Conservation (phyloP, 2,797 vertebrate species). For the Melopsittacus undulatus region DNA sequence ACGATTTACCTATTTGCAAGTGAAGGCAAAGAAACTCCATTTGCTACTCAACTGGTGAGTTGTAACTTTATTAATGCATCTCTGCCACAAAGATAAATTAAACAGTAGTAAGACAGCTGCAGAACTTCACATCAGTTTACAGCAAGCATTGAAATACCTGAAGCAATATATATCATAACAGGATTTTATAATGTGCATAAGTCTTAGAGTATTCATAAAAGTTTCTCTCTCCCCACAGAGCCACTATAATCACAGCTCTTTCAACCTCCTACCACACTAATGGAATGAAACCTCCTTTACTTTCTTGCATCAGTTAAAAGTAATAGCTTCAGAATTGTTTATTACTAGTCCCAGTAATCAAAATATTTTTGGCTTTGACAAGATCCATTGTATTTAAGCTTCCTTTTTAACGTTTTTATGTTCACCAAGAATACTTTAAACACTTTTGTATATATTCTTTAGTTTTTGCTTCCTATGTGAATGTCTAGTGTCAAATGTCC, state of each 20-base stretch:
- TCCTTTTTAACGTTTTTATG: background rate
- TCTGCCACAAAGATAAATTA: slow-evolving; percentile 35
- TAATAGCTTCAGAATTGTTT: background rate
- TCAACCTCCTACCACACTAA: background rate
- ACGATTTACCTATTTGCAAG: background rate
- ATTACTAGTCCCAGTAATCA: background rate
- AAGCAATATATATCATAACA: slow-evolving; percentile 15
- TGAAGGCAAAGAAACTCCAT: slow-evolving; percentile 33
- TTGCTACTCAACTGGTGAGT: slow-evolving; percentile 15
- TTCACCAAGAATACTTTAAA: background rate
- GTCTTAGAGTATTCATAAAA: background rate
- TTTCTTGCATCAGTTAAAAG: background rate
- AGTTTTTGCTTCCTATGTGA: background rate
- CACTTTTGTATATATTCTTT: background rate
- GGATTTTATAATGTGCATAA: slow-evolving; percentile 18
- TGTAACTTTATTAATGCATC: slow-evolving; percentile 41
- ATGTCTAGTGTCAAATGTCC: slow-evolving; percentile 23
- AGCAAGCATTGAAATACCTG: slow-evolving; percentile 20
- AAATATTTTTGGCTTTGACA: slow-evolving; percentile 21
- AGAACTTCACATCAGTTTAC: background rate
- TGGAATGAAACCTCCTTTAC: background rate
- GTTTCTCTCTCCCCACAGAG: background rate
- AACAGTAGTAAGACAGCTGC: background rate
- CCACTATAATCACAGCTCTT: slow-evolving; percentile 2
- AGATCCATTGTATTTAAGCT: slow-evolving; percentile 16